Evolutionary conservation across 2,113 vertebrate genomes (phyloP).

Genomic region (Crotalus helleri): DNA sequence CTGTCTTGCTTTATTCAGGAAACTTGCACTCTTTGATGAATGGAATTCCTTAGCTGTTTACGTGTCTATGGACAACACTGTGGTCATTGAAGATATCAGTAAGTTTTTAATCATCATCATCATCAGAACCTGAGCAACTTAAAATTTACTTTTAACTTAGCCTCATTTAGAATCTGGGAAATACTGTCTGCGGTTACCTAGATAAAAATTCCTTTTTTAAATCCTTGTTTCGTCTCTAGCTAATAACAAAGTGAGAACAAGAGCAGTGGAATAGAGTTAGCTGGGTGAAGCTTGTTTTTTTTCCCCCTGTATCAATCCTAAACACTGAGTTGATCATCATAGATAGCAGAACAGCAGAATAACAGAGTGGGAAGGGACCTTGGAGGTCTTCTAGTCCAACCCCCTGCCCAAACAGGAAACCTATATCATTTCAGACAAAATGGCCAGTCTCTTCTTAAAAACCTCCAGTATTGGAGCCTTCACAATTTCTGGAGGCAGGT

Average conservation of each 20-base stretch:
- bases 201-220: not conserved
- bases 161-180: not conserved
- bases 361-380: no score
- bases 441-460: no score
- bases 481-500: no score
- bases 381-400: no score
- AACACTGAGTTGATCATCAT: not conserved
- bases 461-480: no score
- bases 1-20: slow-evolving; percentile 65
- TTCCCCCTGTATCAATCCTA: not conserved
- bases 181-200: not conserved
- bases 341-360: no score
- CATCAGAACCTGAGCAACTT: not conserved
- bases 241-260: not conserved
- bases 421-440: no score
- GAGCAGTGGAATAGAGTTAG: not conserved
- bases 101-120: slow-evolving; percentile 57
- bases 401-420: no score
- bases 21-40: slow-evolving; percentile 82
- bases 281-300: not conserved
- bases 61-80: slow-evolving; percentile 83
- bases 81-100: slow-evolving; percentile 85
- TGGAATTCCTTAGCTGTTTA: slow-evolving; percentile 83
- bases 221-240: not conserved
- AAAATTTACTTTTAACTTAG: not conserved